Evolutionary conservation across 1,140 invertebrate genomes (phyloP).

Genomic region (Drosophila sulfurigaster): DNA sequence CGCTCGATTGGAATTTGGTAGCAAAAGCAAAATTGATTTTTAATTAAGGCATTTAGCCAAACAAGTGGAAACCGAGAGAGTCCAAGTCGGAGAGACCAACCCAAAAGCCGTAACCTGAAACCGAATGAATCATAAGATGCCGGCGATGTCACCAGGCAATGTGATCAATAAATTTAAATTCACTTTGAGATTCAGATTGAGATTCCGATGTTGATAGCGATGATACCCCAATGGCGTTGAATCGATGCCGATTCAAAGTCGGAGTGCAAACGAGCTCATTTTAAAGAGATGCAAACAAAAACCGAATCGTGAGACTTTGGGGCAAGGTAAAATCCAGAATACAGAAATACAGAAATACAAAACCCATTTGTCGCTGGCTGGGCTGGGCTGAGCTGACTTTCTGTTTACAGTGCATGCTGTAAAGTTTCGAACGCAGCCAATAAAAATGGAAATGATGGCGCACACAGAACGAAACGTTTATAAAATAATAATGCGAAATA

Average conservation of each 20-base stretch:
- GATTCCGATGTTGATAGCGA: conserved; percentile 8
- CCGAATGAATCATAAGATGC: conserved; percentile 65
- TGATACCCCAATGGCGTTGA: not conserved
- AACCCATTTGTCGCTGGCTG: conserved; percentile 32
- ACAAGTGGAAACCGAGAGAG: conserved; percentile 6
- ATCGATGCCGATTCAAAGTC: conserved; percentile 20
- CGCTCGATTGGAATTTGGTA: conserved; percentile 63
- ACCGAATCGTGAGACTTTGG: conserved; percentile 4
- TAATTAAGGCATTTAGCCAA: conserved; percentile 78
- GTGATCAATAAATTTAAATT: conserved; percentile 68
- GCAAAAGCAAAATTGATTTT: conserved; percentile 75
- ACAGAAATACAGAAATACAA: conserved; percentile 17
- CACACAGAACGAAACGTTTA: conserved; percentile 71
- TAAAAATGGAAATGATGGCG: conserved; percentile 84
- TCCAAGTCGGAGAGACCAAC: conserved; percentile 7
- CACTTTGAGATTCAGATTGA: conserved; percentile 27
- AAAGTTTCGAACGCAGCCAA: conserved; percentile 78
- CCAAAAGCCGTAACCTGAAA: conserved; percentile 56
- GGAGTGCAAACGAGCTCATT: conserved; percentile 71
- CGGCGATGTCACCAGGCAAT: conserved; percentile 28
- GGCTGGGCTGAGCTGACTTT: conserved; percentile 17
- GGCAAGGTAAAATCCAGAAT: not conserved
- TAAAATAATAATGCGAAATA: conserved; percentile 84
- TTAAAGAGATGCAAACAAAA: conserved; percentile 56
- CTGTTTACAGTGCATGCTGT: conserved; percentile 47